phyloP scores from a whole-genome alignment of 2,113 vertebrate genomes.

The Sigmodon hispidus region DNA sequence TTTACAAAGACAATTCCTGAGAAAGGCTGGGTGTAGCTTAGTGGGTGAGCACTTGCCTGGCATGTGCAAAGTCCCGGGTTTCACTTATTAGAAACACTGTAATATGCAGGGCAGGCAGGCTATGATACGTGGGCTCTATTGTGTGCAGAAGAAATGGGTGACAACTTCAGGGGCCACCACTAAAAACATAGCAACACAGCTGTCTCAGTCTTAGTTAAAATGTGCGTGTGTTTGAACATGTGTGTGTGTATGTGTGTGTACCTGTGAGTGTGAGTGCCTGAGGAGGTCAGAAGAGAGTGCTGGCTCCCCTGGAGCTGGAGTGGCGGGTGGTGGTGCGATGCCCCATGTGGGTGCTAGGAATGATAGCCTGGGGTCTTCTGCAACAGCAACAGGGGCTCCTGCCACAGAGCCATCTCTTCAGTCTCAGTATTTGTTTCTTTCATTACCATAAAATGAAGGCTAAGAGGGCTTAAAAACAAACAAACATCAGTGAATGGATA shows the following conservation, averaged over 20 bases:
- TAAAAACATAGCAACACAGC: background rate
- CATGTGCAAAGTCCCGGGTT: background rate
- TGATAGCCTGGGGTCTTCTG: background rate
- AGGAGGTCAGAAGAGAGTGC: background rate
- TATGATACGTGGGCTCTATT: background rate
- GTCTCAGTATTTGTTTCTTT: background rate
- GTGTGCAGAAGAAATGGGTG: background rate
- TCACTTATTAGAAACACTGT: conserved; percentile 26
- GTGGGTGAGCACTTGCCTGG: background rate
- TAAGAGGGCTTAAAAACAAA: background rate
- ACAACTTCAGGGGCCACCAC: conserved; percentile 3
- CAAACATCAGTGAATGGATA: background rate
- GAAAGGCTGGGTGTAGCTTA: background rate
- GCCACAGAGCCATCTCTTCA: background rate
- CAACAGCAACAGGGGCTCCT: background rate
- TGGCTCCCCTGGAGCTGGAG: background rate
- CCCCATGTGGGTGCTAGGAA: background rate
- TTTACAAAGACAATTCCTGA: conserved; percentile 14
- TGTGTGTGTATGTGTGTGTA: background rate
- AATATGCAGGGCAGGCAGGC: background rate
- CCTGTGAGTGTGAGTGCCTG: background rate
- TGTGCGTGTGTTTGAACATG: too few relatives aligned
- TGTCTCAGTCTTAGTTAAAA: background rate
- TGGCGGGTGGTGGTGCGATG: background rate
- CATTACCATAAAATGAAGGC: conserved; percentile 9